Base-by-base conservation (phyloP, 2,113 vertebrate species). In the Tapirus terrestris region DNA sequence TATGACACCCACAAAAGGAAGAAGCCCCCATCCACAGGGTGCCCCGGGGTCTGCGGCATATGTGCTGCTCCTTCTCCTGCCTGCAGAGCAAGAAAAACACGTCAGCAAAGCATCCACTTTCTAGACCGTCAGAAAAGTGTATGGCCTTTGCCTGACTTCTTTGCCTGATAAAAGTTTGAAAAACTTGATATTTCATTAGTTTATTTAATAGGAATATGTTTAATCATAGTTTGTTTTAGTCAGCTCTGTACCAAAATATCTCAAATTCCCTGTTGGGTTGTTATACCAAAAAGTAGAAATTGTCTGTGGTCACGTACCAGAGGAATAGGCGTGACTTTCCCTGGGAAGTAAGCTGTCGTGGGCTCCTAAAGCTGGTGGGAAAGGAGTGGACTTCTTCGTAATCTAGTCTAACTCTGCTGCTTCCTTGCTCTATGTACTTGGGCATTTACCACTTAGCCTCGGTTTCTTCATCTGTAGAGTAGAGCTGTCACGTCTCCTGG, bases 21-120 rank as follows among this genome's bases (percentile, higher is more conserved):
- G 63, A 48, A 36, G 21, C 3, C 23, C n/a, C 67, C 13, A 1
- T 65, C 43, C 85, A 56, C 56, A 89, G 39, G 60, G 36, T 4
- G 0, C 29, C 29, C 10, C 10, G 1, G 90, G 20, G 8, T 53
- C 36, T 17, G 0, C 48, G 29, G 17, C 11, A 5, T 25, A 0
- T 0, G 0, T 5, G 4, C 16, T 21, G 33, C 13, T n/a, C 9
- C 45, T 61, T 68, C 25, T 80, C 25, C 58, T 61, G 18, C 25
- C 45, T 89, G 27, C 33, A 58, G 73, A 90, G 60, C 14, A 21
- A 18, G 65, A 48, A 39, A 56, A 63, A 3, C 48, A 79, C 9
- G 27, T 27, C 68, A 17, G 12, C 75, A 31, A 23, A 29, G 7
- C 7, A 14, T 8, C 14, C 3, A 29, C 6, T 81, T 89, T 73